Conservation (phyloP, 2,113 vertebrate genomes). For the human region DNA sequence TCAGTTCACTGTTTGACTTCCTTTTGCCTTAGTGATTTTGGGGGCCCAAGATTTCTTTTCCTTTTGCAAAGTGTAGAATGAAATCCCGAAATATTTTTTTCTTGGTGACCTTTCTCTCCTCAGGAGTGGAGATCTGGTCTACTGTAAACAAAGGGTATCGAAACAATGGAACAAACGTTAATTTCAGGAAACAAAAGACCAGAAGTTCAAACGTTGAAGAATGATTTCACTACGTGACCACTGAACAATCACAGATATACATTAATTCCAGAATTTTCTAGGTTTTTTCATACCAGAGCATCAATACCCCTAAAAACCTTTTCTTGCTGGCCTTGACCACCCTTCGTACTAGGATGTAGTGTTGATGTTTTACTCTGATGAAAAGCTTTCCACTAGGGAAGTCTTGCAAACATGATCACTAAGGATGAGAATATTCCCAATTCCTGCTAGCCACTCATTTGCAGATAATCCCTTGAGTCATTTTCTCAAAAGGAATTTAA, state of each 20-base stretch:
- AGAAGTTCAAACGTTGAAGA: background rate
- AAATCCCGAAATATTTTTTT: background rate
- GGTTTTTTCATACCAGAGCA: background rate
- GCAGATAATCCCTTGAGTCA: background rate
- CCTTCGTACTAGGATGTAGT: no score
- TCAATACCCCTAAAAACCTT: background rate
- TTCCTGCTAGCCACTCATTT: background rate
- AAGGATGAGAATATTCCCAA: background rate
- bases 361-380: background rate
- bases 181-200: background rate
- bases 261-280: background rate
- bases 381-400: background rate
- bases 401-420: background rate
- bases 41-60: no score
- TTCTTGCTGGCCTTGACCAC: background rate
- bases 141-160: background rate
- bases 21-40: no score
- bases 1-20: no score
- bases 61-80: background rate
- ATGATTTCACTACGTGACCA: background rate
- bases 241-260: fast-evolving
- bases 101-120: background rate
- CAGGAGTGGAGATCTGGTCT: background rate
- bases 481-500: background rate
- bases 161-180: background rate